Evolutionary conservation across 1,140 invertebrate species (phyloP), one percentile per base, ranked within the genome.

Genomic region (Drosophila teissieri): DNA sequence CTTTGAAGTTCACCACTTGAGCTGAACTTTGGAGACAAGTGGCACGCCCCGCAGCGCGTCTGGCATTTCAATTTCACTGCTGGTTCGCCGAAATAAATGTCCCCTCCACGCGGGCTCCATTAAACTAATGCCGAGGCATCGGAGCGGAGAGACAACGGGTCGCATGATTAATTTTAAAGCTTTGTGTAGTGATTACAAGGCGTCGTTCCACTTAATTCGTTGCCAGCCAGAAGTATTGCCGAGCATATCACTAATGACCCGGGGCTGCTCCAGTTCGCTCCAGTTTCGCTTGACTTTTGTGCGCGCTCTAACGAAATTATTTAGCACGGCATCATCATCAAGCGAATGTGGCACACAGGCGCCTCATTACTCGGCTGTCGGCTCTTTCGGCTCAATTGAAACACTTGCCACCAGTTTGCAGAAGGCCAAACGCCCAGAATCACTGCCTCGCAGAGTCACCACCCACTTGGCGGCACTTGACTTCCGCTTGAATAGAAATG

Each of bases 81-180:
- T 15, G 15, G 10, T 19, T 55, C 15, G 46, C 44, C 45, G 11
- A 45, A 55, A 74, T 48, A 82, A 73, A 77, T 58, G 53, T 67
- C 53, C 37, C 44, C 57, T 72, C 58, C 17, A 60, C 53, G 24
- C 40, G 58, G 24, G 56, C 78, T 80, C 74, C 81, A 85, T 81
- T 85, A 81, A 69, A 62, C 78, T 75, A 74, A 74, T 60, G 81
- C 53, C 42, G 51, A 31, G 34, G 37, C 31, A 6, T 15, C 12
- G 4, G 46, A 14, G 14, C 10, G 24, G 7, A 14, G 17, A 64
- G 64, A 42, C 78, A 76, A 53, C 70, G 74, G 74, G 78, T 82
- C 74, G 79, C 74, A 79, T 82, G 75, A 86, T 86, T 86, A 73
- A 86, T 88, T 83, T 86, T 72, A 75, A 75, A 73, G 82, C 65